Base-by-base conservation (phyloP, 2,888 invertebrate genomes). In the Clitarchus hookeri region DNA sequence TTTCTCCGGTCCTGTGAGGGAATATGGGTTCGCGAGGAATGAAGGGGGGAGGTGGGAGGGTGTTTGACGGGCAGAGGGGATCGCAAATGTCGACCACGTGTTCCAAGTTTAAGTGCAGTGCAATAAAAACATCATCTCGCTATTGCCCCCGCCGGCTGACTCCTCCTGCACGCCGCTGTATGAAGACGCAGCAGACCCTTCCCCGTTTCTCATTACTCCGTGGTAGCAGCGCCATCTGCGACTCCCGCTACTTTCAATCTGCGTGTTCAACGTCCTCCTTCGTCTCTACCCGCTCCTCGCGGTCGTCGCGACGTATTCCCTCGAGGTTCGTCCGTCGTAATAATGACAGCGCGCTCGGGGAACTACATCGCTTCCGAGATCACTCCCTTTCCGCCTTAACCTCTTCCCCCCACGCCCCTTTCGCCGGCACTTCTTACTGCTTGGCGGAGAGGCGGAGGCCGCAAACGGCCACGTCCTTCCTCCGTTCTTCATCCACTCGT, bases 171-270 rank as follows among this genome's bases (percentile, higher is more conserved):
- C 36, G 48, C 48, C 19, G 65, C 65, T 65, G 6, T 65, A n/a
- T 65, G 65, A 65, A 65, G n/a, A n/a, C n/a, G 65, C 65, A 23
- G 65, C 65, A 23, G 65, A 65, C 65, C 65, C 48, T 48, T 65
- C 65, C 65, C 48, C 65, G 23, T 65, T 65, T 65, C 65, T 26
- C 82, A 82, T 82, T 82, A 82, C 82, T 82, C 82, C 65, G 16
- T 27, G 27, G 82, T 19, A 27, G 82, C 23, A 27, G 23, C 82
- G 82, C 82, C 82, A 82, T 82, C 82, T 82, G 82, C 44, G 82
- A 44, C 82, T 36, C 79, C 36, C 36, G 44, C 82, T 82, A 82
- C 82, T 82, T 82, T 82, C 82, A 82, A 44, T 44, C 82, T 82
- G 36, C 44, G 44, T 82, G 82, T 27, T 82, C 44, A 36, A 65